Base-by-base conservation (phyloP, 2,113 vertebrate species). In the Cebidichthys violaceus region DNA sequence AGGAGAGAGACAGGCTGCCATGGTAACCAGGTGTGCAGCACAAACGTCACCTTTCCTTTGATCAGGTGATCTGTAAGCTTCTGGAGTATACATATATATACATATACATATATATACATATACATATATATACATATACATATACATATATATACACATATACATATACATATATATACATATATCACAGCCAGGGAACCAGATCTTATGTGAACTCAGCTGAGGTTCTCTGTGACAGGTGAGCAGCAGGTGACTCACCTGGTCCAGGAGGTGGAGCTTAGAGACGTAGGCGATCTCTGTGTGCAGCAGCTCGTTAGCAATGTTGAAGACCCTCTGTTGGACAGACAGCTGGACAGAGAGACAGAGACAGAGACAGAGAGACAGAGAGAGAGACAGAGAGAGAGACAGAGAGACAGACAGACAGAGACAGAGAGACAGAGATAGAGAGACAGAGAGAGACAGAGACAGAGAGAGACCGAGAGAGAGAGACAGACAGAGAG, bases 271-370 rank as follows among this genome's bases (percentile, higher is more conserved):
- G 93, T 97, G 96, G 45, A 98, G 95, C 70, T 97, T 95, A 41
- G 96, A 96, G 68, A 98, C 97, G 0, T 98, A 98, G 54, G 96
- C 95, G 24, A 91, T 97, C 93, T 98, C 97, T 0, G 97, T 97
- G 87, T 96, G 96, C 27, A 98, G 95, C 50, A 98, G 96, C 89
- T 98, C 97, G 0, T 96, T 97, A 71, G 97, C 97, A 15, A 98
- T 98, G 92, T 97, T 96, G 90, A 97, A 98, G 29, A 97, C 96
- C 59, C 97, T 96, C 93, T 98, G 96, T 50, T 96, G 96, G 62
- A 97, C 94, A 0, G 96, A 96, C 83, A 97, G 66, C 96, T 97
- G 89, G 9, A 54, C 18, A 52, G 50, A 52, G 50, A 52, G 5
- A 52, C 4, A 52, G 50, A 52, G 4, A 52, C 4, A 52, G 4